Percentiles rank a stretch among this genome's conserved stretches.
Conservation (phyloP, 2,113 vertebrate species). For the Limanda limanda region DNA sequence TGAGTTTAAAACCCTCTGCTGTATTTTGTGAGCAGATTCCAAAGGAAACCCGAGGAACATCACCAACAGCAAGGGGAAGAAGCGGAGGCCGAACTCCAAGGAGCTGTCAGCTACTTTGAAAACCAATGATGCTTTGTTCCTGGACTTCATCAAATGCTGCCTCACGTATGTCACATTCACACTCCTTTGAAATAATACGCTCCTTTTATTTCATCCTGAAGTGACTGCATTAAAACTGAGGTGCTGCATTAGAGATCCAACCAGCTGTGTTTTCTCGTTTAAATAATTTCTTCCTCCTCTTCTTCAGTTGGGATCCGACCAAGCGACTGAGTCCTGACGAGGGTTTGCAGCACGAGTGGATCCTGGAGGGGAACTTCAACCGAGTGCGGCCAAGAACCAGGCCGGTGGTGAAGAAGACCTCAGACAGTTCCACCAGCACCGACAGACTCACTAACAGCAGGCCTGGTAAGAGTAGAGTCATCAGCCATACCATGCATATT, state of each 20-base stretch:
- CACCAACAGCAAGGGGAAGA: slow-evolving; percentile 91
- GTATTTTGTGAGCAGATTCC: slow-evolving; percentile 83
- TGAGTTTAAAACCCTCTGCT: background rate
- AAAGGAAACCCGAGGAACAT: slow-evolving; percentile 90
- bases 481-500: background rate
- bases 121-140: slow-evolving; percentile 86
- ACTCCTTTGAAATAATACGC: background rate
- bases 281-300: slow-evolving; percentile 14
- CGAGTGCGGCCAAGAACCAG: slow-evolving; percentile 76
- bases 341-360: slow-evolving; percentile 90
- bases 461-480: slow-evolving; percentile 59
- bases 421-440: slow-evolving; percentile 54
- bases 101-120: slow-evolving; percentile 88
- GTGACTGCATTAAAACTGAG: background rate
- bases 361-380: slow-evolving; percentile 85
- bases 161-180: slow-evolving; percentile 84
- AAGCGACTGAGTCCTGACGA: slow-evolving; percentile 92
- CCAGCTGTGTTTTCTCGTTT: background rate
- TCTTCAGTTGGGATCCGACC: slow-evolving; percentile 91
- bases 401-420: slow-evolving; percentile 68
- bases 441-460: slow-evolving; percentile 70
- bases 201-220: background rate
- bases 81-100: slow-evolving; percentile 88
- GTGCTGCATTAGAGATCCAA: background rate
- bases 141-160: slow-evolving; percentile 92